Base-by-base conservation (phyloP, 1,140 invertebrate genomes). In the Heliconius himera region DNA sequence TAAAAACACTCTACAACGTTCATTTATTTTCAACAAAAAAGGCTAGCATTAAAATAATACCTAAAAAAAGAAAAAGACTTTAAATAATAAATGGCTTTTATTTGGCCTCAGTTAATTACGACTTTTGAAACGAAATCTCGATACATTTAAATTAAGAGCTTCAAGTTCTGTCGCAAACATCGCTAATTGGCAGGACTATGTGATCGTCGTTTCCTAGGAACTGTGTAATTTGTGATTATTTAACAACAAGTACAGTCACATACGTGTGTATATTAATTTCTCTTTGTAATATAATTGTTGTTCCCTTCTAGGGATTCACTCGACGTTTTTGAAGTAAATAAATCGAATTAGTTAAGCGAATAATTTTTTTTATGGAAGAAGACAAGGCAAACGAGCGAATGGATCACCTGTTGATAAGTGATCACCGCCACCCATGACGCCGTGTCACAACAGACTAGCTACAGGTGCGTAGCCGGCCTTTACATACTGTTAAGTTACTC, bases 41-140 rank as follows among this genome's bases (percentile, higher is more conserved):
- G 26, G 1, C 26, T 1, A 26, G 1, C 26, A 26, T 26, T 26
- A 26, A 26, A 60, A 60, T 22, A 60, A 22, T 13, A 38, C 26
- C 26, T 26, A 26, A 26, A 13, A 38, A 71, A 60, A 60, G n/a
- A 60, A 60, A 49, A 60, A 26, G 33, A 26, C 26, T 71, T 71
- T 71, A 6, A 33, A n/a, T 38, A 71, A 71, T 36, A 36, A 71
- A 71, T 71, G 29, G 36, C 13, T 71, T 29, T 26, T 29, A 71
- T 71, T 71, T 71, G 70, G 70, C 36, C 29, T 33, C n/a, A n/a
- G 70, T 71, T 71, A 71, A 71, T 71, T 71, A 71, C 70, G 70
- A 71, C 70, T n/a, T 71, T 71, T 71, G 20, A 33, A 18, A 29
- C 29, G 18, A 9, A 36, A 38, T 3, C 33, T 38, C 33, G 70